phyloP scores from a whole-genome alignment of 2,797 vertebrate species.

The Anguilla pacifica region DNA sequence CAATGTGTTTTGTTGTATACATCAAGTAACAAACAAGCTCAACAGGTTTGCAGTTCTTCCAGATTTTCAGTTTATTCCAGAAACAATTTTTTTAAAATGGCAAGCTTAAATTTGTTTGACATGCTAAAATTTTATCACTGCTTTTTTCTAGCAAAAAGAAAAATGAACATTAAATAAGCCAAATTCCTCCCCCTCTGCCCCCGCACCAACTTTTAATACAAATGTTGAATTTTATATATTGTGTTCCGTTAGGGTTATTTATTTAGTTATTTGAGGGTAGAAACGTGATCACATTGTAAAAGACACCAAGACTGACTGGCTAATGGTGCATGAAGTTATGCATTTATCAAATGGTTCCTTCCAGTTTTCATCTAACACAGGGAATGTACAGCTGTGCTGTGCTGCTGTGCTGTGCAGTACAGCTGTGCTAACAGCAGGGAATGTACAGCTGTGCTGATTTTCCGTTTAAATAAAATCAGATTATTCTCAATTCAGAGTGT shows the following conservation, averaged over 20 bases:
- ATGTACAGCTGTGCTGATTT: not conserved
- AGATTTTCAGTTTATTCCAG: not conserved
- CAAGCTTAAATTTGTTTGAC: too few species aligned
- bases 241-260: not conserved
- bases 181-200: too few species aligned
- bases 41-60: not conserved
- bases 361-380: not conserved
- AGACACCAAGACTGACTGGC: not conserved
- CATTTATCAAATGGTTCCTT: not conserved
- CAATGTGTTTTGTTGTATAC: not conserved
- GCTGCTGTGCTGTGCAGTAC: too few species aligned
- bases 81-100: not conserved
- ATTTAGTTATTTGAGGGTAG: not conserved
- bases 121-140: too few species aligned
- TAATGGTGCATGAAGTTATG: not conserved
- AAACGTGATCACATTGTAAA: not conserved
- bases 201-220: not conserved
- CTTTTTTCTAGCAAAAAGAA: not conserved
- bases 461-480: not conserved
- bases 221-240: not conserved
- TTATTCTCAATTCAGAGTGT: not conserved
- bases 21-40: not conserved
- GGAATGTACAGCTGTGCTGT: not conserved
- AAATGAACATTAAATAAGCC: not conserved
- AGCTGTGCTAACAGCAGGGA: not conserved